phyloP scores from a whole-genome alignment of 1,140 invertebrate species.

The Pristionchus pacificus region DNA sequence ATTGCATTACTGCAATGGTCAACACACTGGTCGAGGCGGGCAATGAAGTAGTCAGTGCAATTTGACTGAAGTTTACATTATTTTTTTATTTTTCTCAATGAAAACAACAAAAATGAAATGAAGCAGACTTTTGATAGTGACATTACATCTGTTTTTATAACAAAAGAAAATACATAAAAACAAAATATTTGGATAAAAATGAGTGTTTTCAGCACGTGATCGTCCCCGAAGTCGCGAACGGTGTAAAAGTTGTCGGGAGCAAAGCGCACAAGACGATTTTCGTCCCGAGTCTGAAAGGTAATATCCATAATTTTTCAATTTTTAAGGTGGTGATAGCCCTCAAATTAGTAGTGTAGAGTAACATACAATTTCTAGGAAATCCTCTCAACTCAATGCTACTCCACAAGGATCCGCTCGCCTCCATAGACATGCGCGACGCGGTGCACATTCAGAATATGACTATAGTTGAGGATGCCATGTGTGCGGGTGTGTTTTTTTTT shows the following conservation, averaged over 20 bases:
- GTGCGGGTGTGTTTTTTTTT: background rate
- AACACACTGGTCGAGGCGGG: background rate
- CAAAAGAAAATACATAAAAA: no score
- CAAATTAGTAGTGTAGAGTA: background rate
- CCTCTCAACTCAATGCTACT: background rate
- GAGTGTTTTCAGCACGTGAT: background rate
- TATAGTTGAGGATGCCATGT: background rate
- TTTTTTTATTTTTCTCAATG: no score
- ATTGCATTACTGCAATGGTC: background rate
- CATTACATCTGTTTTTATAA: no score
- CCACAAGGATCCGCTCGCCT: background rate
- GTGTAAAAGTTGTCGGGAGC: background rate
- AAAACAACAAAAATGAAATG: no score
- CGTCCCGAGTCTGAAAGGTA: background rate
- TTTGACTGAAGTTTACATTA: no score
- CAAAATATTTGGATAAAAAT: background rate
- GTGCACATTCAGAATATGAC: background rate
- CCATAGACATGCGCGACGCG: background rate
- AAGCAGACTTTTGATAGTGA: no score
- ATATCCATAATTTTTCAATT: no score
- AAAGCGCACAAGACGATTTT: background rate
- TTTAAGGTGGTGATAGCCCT: no score
- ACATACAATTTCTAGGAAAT: background rate
- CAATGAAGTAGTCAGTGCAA: background rate
- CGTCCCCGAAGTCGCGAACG: background rate